Evolutionary conservation across 2,888 invertebrate species (phyloP).

Genomic region (Drosophila demipolita): DNA sequence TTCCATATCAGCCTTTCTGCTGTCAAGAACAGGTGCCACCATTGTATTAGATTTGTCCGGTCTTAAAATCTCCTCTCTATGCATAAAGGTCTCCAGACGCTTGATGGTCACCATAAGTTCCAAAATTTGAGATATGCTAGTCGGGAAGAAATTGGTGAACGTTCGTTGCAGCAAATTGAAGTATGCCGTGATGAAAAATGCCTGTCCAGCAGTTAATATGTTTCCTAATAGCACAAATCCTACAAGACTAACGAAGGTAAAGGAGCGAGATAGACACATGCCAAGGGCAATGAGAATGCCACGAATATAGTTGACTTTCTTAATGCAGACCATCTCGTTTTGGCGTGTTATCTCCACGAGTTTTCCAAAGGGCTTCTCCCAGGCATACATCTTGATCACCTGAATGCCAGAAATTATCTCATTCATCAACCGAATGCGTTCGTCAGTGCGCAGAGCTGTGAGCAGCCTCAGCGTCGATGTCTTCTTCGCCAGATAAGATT

Average conservation of each 20-base stretch:
- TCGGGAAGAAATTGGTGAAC: slow-evolving; percentile 94
- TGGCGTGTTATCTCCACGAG: slow-evolving; percentile 89
- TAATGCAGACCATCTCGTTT: slow-evolving; percentile 87
- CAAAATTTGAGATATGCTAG: slow-evolving; percentile 87
- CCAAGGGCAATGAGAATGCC: slow-evolving; percentile 92
- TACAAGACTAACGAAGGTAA: slow-evolving; percentile 93
- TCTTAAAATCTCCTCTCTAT: slow-evolving; percentile 86
- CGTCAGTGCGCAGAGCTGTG: slow-evolving; percentile 94
- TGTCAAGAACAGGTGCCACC: background rate
- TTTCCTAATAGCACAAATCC: slow-evolving; percentile 90
- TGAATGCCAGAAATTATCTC: slow-evolving; percentile 95
- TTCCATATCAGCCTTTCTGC: background rate
- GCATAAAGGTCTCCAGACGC: slow-evolving; percentile 87
- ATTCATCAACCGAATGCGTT: slow-evolving; percentile 94
- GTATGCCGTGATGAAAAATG: slow-evolving; percentile 95
- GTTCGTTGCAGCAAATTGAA: slow-evolving; percentile 93
- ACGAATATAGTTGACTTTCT: slow-evolving; percentile 90
- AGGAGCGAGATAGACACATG: slow-evolving; percentile 93
- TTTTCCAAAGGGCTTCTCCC: slow-evolving; percentile 94
- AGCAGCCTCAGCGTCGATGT: slow-evolving; percentile 87
- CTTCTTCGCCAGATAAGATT: slow-evolving; percentile 91
- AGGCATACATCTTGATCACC: slow-evolving; percentile 98
- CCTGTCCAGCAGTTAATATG: slow-evolving; percentile 91
- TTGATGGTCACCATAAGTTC: slow-evolving; percentile 87
- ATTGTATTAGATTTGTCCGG: slow-evolving; percentile 57